A percentile compares a stretch with the other conserved stretches of the same genome.
Conservation (phyloP, 2,113 vertebrate species). For the Electrona antarctica region DNA sequence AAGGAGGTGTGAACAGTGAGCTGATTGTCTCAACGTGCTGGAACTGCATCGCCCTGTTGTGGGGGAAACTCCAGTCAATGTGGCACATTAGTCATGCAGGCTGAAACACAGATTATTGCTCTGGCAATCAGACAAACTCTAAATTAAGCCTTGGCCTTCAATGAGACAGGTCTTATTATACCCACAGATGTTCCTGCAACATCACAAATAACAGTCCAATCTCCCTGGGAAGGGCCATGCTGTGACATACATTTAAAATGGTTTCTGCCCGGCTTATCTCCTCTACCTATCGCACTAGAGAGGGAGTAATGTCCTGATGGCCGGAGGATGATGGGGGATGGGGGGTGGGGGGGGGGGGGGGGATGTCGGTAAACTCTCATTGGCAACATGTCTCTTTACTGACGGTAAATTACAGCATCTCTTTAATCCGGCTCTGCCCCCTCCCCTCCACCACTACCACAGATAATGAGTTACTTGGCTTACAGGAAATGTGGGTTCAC, state of each 20-base stretch:
- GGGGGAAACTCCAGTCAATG: too few species aligned
- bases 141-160: conserved; percentile 14
- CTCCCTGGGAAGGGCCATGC: neutral
- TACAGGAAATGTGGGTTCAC: conserved; percentile 63
- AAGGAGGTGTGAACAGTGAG: too few species aligned
- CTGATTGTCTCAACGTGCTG: conserved; percentile 27
- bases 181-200: neutral
- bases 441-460: conserved; percentile 9
- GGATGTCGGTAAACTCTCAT: conserved; percentile 26
- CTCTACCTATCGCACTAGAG: conserved; percentile 1
- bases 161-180: conserved; percentile 16
- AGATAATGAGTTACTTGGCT: conserved; percentile 58
- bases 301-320: neutral
- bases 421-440: conserved; percentile 64
- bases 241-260: neutral
- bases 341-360: conserved; percentile 17
- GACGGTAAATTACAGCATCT: conserved; percentile 63
- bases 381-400: conserved; percentile 47
- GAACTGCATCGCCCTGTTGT: too few species aligned
- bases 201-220: neutral
- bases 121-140: conserved; percentile 5
- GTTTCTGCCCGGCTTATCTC: neutral
- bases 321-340: neutral
- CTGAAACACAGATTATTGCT: too few species aligned
- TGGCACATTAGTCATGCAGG: too few species aligned